phyloP scores from a whole-genome alignment of 2,888 invertebrate genomes.

The Mamestra brassicae region DNA sequence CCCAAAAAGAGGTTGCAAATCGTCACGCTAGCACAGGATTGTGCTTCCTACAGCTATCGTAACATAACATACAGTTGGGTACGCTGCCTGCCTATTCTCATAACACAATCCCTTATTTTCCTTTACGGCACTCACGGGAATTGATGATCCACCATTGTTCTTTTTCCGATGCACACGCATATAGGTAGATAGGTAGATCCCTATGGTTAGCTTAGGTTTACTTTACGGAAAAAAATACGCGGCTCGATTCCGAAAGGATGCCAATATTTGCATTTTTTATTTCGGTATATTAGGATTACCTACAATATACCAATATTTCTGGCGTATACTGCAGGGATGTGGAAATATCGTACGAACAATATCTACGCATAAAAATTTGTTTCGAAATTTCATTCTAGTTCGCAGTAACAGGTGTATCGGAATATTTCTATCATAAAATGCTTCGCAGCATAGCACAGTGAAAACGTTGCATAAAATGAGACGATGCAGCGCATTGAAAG shows the following conservation, averaged over 20 bases:
- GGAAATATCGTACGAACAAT: constrained; percentile 14
- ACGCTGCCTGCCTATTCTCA: neutral
- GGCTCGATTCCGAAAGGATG: neutral
- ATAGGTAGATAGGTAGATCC: neutral
- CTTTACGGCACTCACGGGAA: constrained; percentile 18
- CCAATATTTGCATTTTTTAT: constrained; percentile 12
- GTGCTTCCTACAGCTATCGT: constrained; percentile 2
- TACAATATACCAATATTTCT: constrained; percentile 11
- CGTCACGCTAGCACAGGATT: neutral
- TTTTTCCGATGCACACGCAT: constrained; percentile 9
- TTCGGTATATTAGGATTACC: constrained; percentile 26
- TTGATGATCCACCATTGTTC: constrained; percentile 37
- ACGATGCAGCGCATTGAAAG: constrained; percentile 76
- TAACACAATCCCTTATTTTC: constrained; percentile 39
- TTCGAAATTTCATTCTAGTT: constrained; percentile 51
- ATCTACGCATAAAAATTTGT: constrained; percentile 32
- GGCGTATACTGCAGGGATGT: neutral
- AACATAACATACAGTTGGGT: neutral
- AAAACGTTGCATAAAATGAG: constrained; percentile 77
- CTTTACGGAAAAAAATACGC: constrained; percentile 9
- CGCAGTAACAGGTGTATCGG: constrained; percentile 66
- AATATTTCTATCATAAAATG: constrained; percentile 74
- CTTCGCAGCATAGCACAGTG: constrained; percentile 64
- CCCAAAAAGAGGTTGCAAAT: constrained; percentile 7
- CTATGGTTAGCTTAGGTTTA: neutral